Base-by-base conservation (phyloP, 2,113 vertebrate genomes). In the Columba janthina region DNA sequence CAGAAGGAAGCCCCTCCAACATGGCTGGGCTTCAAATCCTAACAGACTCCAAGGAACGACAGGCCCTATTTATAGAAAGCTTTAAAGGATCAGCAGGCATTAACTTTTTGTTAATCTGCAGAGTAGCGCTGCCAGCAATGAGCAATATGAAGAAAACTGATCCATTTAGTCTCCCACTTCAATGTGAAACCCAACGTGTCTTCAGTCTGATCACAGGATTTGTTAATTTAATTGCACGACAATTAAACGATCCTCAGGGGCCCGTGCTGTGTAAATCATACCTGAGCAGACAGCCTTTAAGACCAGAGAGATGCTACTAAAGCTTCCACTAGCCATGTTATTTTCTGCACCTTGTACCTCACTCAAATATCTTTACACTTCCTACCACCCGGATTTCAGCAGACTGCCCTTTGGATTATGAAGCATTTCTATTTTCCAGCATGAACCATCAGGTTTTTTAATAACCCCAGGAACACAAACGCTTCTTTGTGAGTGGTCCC, bases 21-120 rank as follows among this genome's bases (percentile, higher is more conserved):
- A 64, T 7, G 78, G 54, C 57, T 54, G 66, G 13, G 44, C 71
- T 54, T 72, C 85, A 92, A 93, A 91, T 72, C 58, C 85, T 57
- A 53, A 22, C 74, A 78, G 81, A 46, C 74, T 40, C 24, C 36
- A 76, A 75, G 87, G 84, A 82, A 76, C 4, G 54, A 14, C 51
- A 82, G 70, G 12, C 34, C 28, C 91, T 97, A 95, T 89, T 88
- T 82, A 94, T 93, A 97, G 96, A 85, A 88, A 83, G 94, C 89
- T 90, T 94, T 93, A 93, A 32, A 54, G 93, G 95, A 79, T 97
- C 94, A 97, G 91, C 36, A 78, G 88, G 95, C 73, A 95, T 95
- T 93, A 95, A 85, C 91, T 96, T 81, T 81, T 78, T 56, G 85
- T 74, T 96, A 95, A 94, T 93, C 53, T 10, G n/a, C 7, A 26